Base-by-base conservation (phyloP, 2,113 vertebrate species). In the Peucedramus taeniatus region DNA sequence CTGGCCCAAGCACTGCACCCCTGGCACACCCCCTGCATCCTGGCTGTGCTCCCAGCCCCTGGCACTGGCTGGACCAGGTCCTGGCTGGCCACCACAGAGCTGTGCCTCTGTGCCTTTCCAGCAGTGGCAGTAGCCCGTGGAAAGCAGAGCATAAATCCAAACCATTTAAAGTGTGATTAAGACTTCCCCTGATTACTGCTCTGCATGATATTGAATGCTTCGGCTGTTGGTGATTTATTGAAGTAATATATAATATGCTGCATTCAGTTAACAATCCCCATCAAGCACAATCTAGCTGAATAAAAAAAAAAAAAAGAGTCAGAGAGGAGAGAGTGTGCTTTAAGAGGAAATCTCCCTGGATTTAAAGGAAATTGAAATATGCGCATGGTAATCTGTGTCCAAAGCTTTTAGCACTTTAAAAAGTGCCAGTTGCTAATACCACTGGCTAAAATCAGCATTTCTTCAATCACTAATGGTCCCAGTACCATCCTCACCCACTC, bases 111-210 rank as follows among this genome's bases (percentile, higher is more conserved):
- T 2, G 7, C 44, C 56, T 93, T 76, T 68, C 83, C 89, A 89
- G 76, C 60, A 92, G 54, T 44, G 63, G 57, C 85, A 66, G 85
- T 44, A 89, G 71, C 80, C 76, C 1, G 0, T 78, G 72, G 72
- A 94, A 96, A 94, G 56, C 90, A 89, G 60, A 92, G 45, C 79
- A 96, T 94, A 95, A 96, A 96, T 95, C 81, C 92, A 93, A 89
- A 89, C 90, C 85, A 88, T 96, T 95, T 96, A 93, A 96, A 95
- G 82, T 60, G 93, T 93, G 94, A 96, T 95, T 96, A 96, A 95
- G 94, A 95, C 95, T 96, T 88, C 59, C 92, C 90, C 88, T 94
- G 96, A 96, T 95, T 96, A 96, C 90, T 81, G 68, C 93, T 88
- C 75, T 83, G 71, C 92, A 83, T 95, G 90, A 70, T 96, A 94